Evolutionary conservation across 2,797 vertebrate genomes (phyloP).

Genomic region (Squalus acanthias): DNA sequence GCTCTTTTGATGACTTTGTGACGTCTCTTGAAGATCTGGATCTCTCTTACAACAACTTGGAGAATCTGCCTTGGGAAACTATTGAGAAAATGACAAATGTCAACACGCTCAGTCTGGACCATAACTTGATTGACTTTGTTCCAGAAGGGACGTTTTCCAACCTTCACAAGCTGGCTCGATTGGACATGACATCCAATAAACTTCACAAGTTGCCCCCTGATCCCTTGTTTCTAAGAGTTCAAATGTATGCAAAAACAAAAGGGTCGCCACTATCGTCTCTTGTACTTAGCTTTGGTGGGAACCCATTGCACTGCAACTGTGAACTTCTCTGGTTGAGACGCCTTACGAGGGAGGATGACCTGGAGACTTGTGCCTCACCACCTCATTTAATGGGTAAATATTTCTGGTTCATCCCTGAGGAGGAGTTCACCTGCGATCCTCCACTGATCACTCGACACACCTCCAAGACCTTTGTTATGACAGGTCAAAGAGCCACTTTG

Average conservation of each 20-base stretch:
- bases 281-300: slow-evolving; percentile 83
- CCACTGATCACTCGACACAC: slow-evolving; percentile 79
- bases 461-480: slow-evolving; percentile 73
- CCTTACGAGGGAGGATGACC: slow-evolving; percentile 73
- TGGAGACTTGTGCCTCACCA: slow-evolving; percentile 88
- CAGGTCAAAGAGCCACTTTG: slow-evolving; percentile 79
- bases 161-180: slow-evolving; percentile 78
- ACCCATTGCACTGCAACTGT: slow-evolving; percentile 90
- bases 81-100: slow-evolving; percentile 87
- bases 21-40: slow-evolving; percentile 88
- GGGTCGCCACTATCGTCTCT: slow-evolving; percentile 64
- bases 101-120: slow-evolving; percentile 85
- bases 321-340: slow-evolving; percentile 87
- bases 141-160: slow-evolving; percentile 79
- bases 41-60: slow-evolving; percentile 88
- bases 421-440: slow-evolving; percentile 83
- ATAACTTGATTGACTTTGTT: slow-evolving; percentile 87
- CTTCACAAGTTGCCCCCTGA: slow-evolving; percentile 84
- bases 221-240: slow-evolving; percentile 78
- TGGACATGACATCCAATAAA: slow-evolving; percentile 91
- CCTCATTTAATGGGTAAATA: slow-evolving; percentile 85
- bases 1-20: slow-evolving; percentile 80
- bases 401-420: slow-evolving; percentile 91
- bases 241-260: slow-evolving; percentile 64
- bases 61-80: slow-evolving; percentile 82